A percentile compares a stretch with the other conserved stretches of the same genome.
phyloP scores from a whole-genome alignment of 2,888 invertebrate species.

The Tipula lateralis region DNA sequence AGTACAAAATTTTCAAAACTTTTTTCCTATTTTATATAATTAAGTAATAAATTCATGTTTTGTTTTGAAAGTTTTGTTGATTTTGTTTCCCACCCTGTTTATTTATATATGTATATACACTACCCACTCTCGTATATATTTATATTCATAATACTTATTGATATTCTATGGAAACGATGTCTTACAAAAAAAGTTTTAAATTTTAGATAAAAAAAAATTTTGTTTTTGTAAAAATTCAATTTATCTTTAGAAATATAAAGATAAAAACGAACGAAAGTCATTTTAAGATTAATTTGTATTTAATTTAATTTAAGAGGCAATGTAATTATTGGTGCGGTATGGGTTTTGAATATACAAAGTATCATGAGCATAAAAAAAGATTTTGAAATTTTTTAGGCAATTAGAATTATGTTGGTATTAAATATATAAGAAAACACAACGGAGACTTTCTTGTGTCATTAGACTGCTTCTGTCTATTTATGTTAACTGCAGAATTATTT shows the following conservation, averaged over 20 bases:
- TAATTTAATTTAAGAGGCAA: background rate
- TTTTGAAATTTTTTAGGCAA: background rate
- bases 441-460: background rate
- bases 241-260: background rate
- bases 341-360: background rate
- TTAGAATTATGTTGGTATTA: background rate
- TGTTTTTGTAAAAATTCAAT: background rate
- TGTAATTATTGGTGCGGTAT: background rate
- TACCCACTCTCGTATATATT: background rate
- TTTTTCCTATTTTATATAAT: background rate
- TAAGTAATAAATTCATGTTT: background rate
- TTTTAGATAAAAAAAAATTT: background rate
- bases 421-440: background rate
- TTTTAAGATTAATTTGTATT: background rate
- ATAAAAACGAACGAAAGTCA: background rate
- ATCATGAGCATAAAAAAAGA: background rate
- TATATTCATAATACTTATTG: background rate
- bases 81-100: background rate
- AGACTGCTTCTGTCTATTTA: too few species aligned
- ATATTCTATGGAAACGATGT: background rate
- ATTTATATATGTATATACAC: background rate
- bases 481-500: too few species aligned
- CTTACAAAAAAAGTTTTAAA: background rate
- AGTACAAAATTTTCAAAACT: background rate
- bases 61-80: background rate